Evolutionary conservation across 2,113 vertebrate species (phyloP).

Genomic region (Alethe diademata): DNA sequence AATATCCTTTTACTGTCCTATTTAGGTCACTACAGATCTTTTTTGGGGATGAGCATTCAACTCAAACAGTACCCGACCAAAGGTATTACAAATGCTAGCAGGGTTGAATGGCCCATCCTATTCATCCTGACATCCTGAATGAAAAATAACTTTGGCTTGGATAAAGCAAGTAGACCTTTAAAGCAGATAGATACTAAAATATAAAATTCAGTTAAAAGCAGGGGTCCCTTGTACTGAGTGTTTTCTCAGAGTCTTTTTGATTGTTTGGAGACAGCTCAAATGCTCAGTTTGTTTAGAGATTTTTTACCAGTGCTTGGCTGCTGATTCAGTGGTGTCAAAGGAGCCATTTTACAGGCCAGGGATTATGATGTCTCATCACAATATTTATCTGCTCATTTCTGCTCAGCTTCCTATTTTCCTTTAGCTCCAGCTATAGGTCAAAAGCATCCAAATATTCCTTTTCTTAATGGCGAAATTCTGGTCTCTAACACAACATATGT

Average conservation of each 20-base stretch:
- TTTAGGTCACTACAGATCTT: background rate
- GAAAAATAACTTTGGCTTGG: background rate
- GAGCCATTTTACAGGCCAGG: background rate
- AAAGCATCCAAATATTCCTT: background rate
- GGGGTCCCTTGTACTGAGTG: background rate
- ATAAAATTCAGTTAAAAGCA: background rate
- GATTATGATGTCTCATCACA: background rate
- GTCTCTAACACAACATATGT: background rate
- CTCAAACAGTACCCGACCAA: background rate
- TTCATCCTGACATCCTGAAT: background rate
- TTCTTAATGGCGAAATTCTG: background rate
- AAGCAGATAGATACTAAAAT: background rate
- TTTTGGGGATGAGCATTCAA: background rate
- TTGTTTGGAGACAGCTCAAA: background rate
- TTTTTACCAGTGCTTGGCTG: background rate
- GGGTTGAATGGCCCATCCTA: background rate
- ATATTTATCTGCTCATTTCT: background rate
- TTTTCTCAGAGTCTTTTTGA: background rate
- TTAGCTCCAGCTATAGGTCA: background rate
- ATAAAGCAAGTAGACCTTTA: background rate
- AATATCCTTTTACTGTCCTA: background rate
- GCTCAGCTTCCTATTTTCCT: background rate
- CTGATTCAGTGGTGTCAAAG: background rate
- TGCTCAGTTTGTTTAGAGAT: background rate
- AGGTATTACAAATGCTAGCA: fast-evolving